Evolutionary conservation across 1,140 invertebrate genomes (phyloP), one percentile per base, ranked within the genome.

Genomic region (Platyura marginata): DNA sequence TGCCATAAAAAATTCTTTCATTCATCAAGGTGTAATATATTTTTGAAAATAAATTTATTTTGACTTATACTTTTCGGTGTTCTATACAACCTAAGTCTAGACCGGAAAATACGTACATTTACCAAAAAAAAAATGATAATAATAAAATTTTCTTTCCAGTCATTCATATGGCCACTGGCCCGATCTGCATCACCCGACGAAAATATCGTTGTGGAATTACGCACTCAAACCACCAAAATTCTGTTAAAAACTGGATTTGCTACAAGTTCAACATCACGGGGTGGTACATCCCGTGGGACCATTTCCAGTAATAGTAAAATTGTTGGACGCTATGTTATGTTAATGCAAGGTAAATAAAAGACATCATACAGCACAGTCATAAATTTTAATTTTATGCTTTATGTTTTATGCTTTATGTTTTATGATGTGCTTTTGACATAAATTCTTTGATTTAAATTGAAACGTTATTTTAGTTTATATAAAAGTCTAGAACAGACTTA

Each of bases 151-250:
- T 36, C 10, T 48, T 65, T 66, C 16, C 64, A 87, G 81, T 71
- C 67, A 41, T 83, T 83, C 54, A 75, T 78, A 44, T 88, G 82
- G 82, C 72, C 73, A 11, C 64, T 86, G 45, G 71, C 68, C 2
- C 58, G 74, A 40, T 67, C 74, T 0, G 65, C 86, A 40, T 72
- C 74, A 42, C 69, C 73, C 33, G 71, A 75, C 35, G 83, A 87
- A 59, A 63, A 71, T 10, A 57, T 87, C 18, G 70, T 74, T 41
- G 68, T 87, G 33, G 67, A 79, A 45, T 58, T 87, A 2, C 64
- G 76, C 32, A 68, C 70, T 32, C 72, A 73, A 53, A 77, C 50
- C 42, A 51, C 48, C 29, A 51, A 51, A 48, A 47, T 49, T 0
- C 16, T 51, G 19, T 38, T 51, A 16, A 47, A 47, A 23, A 48